These are phyloP conservation scores for Odontophorus gujanensis DNA, from an alignment of 2,113 vertebrate genomes.

Conservation along the genomic window DNA sequence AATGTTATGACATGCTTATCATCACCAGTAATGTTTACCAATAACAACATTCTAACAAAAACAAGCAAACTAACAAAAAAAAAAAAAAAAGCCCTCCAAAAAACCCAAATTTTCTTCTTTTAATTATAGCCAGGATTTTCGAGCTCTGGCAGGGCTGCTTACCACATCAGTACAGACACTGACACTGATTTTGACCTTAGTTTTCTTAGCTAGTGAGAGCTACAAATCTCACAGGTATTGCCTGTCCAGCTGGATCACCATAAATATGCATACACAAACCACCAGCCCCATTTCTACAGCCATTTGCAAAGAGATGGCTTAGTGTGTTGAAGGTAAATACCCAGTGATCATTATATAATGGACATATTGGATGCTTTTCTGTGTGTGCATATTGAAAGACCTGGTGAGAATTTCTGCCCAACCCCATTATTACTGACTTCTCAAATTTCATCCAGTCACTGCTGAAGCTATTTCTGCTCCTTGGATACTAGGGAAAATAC, in stretches of 20 bases:
- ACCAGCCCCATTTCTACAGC: not conserved
- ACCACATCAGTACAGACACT: not conserved
- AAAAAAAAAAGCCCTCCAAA: not conserved
- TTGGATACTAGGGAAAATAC: not conserved
- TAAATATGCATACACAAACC: not conserved
- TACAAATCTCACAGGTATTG: no score
- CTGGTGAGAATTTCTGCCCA: not conserved
- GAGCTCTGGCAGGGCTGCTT: not conserved
- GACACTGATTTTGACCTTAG: not conserved
- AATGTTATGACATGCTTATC: not conserved
- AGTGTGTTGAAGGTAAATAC: not conserved
- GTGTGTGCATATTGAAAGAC: not conserved
- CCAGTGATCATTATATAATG: not conserved
- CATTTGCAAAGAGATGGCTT: not conserved
- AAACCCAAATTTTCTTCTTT: fast-evolving
- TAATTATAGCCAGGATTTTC: not conserved
- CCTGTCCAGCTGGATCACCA: not conserved
- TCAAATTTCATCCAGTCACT: not conserved
- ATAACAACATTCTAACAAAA: not conserved
- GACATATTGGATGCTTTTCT: not conserved
- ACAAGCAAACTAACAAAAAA: not conserved
- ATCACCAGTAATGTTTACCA: not conserved
- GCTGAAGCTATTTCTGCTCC: not conserved
- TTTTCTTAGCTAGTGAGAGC: not conserved
- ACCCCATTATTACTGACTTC: not conserved